Evolutionary conservation across 1,140 invertebrate species (phyloP), one percentile per base, ranked within the genome.

Genomic region (Tetragnatha versicolor): DNA sequence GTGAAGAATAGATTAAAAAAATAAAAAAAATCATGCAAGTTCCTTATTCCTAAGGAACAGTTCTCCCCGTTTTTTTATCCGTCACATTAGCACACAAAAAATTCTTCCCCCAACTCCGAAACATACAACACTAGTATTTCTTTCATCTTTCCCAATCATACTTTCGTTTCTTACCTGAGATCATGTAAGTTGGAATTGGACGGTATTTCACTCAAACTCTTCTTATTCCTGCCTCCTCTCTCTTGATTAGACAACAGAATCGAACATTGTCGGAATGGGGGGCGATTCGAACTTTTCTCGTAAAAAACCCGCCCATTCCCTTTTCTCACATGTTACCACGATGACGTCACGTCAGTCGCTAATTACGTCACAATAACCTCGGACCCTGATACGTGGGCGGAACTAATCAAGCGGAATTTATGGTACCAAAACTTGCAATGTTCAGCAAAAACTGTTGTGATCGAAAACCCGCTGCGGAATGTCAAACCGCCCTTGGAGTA

Each of bases 261-360:
- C n/a, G n/a, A 7, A n/a, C 27, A 25, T 51, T 51, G 49, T 51
- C 49, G 9, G 10, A 51, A 7, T 42, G n/a, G n/a, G 49, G 49
- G 27, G 27, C n/a, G 3, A 51, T 51, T 51, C 49, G 9, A 51
- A 51, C 49, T 51, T 51, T 51, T 51, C 47, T 25, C 47, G n/a
- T 51, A 4, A 9, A 0, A 14, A 20, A 51, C 49, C 10, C 12
- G 10, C n/a, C n/a, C 20, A 9, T 10, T 51, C n/a, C n/a, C 27
- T 22, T 10, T 51, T 51, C 49, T 51, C n/a, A n/a, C n/a, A n/a
- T n/a, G n/a, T n/a, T n/a, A 12, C 35, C 7, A 0, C 27, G 60
- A 63, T 63, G 60, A 63, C 60, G 60, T 63, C 60, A 63, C 60
- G 60, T 63, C 60, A 39, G 33, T 63, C 12, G 60, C 60, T 63